These are phyloP conservation scores for Aptenodytes patagonicus DNA, from an alignment of 2,113 vertebrate species.

Conservation along the genomic window DNA sequence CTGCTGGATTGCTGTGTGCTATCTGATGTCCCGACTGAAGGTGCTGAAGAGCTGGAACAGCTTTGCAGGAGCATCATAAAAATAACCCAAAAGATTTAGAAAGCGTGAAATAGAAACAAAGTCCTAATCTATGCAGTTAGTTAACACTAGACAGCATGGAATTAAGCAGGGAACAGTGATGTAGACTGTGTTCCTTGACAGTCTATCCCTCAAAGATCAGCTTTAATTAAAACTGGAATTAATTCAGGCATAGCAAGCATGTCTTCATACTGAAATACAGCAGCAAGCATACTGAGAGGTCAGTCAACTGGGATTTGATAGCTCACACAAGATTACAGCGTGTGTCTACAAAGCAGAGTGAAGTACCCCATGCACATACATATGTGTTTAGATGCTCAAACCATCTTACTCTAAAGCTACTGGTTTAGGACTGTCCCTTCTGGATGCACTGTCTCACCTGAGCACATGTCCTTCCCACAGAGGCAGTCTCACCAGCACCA, in stretches of 20 bases:
- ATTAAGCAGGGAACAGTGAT: neutral
- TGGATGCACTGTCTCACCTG: neutral
- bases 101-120: neutral
- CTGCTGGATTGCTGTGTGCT: neutral
- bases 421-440: neutral
- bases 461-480: neutral
- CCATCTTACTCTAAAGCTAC: neutral
- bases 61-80: neutral
- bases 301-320: neutral
- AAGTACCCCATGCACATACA: neutral
- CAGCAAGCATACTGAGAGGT: neutral
- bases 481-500: neutral
- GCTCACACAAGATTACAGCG: neutral
- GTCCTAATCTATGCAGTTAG: neutral
- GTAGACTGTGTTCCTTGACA: neutral
- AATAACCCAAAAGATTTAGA: neutral
- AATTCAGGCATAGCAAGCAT: neutral
- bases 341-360: neutral
- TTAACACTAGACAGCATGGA: neutral
- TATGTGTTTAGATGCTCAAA: neutral
- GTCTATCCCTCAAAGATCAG: neutral
- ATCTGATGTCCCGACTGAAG: neutral
- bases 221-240: conserved; percentile 1
- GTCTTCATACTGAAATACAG: neutral
- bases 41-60: neutral